A percentile compares a stretch with the other conserved stretches of the same genome.
These are phyloP conservation scores for Rotaria magnacalcarata DNA, from an alignment of 2,888 invertebrate species.

Conservation along the genomic window DNA sequence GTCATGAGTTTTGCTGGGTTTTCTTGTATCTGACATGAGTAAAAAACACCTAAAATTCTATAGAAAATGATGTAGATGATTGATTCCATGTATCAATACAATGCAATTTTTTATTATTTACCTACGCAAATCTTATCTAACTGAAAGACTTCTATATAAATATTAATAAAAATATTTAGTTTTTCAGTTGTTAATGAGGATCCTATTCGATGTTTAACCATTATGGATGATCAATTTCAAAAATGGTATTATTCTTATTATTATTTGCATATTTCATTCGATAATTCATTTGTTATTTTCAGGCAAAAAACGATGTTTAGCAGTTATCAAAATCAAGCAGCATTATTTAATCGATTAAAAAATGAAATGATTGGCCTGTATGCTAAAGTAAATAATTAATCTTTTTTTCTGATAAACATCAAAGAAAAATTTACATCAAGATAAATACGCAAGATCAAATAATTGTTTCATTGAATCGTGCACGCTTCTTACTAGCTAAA, in stretches of 20 bases:
- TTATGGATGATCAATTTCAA: background rate
- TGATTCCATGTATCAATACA: too few relatives aligned
- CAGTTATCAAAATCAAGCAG: conserved; percentile 43
- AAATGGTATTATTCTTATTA: conserved; percentile 7
- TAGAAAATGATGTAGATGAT: too few relatives aligned
- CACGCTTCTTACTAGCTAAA: background rate
- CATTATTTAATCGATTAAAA: conserved; percentile 41
- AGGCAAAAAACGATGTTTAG: conserved; percentile 43
- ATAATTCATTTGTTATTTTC: too few relatives aligned
- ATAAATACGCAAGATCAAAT: conserved; percentile 6
- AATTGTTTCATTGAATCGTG: background rate
- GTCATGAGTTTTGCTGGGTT: too few relatives aligned
- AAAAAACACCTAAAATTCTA: too few relatives aligned
- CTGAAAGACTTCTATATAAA: too few relatives aligned
- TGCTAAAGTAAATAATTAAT: conserved; percentile 18
- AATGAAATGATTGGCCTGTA: conserved; percentile 41
- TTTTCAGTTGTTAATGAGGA: conserved; percentile 10
- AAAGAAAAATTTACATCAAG: background rate
- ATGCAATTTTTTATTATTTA: too few relatives aligned
- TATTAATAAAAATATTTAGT: background rate
- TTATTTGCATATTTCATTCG: background rate
- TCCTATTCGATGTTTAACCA: background rate
- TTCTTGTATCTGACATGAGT: too few relatives aligned
- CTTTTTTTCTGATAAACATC: too few relatives aligned
- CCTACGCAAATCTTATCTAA: too few relatives aligned